These are phyloP conservation scores for Gopherus evgoodei DNA, from an alignment of 2,113 vertebrate species.

Conservation along the genomic window DNA sequence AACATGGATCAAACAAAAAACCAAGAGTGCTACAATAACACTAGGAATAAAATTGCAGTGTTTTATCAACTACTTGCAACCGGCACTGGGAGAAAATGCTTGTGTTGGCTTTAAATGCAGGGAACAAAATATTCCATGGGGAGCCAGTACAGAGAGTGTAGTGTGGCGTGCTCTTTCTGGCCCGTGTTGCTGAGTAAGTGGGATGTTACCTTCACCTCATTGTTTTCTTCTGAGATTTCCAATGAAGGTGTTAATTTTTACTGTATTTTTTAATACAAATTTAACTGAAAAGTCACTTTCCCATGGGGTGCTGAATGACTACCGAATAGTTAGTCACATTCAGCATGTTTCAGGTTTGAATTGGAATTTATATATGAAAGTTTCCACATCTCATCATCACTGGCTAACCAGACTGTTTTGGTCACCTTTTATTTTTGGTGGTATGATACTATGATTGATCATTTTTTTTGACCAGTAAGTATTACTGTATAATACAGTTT, in stretches of 20 bases:
- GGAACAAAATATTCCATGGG: neutral
- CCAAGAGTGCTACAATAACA: neutral
- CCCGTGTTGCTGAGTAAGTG: neutral
- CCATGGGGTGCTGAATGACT: neutral
- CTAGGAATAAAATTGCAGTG: neutral
- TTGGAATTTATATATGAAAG: neutral
- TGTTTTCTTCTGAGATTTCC: neutral
- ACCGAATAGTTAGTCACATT: neutral
- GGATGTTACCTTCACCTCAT: neutral
- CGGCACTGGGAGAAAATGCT: neutral
- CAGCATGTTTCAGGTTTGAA: neutral
- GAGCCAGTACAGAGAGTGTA: neutral
- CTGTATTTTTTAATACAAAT: neutral
- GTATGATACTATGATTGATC: neutral
- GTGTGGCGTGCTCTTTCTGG: neutral
- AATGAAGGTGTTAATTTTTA: neutral
- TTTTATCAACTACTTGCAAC: neutral
- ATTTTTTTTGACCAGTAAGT: neutral
- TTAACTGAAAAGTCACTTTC: constrained; percentile 6
- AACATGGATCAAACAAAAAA: neutral
- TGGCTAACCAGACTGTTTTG: neutral
- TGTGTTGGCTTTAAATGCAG: neutral
- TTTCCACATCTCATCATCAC: neutral
- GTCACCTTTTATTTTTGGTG: neutral
- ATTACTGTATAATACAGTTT: neutral